These are phyloP conservation scores for Fistularia tabacaria DNA, from an alignment of 2,797 vertebrate species.

Conservation along the genomic window DNA sequence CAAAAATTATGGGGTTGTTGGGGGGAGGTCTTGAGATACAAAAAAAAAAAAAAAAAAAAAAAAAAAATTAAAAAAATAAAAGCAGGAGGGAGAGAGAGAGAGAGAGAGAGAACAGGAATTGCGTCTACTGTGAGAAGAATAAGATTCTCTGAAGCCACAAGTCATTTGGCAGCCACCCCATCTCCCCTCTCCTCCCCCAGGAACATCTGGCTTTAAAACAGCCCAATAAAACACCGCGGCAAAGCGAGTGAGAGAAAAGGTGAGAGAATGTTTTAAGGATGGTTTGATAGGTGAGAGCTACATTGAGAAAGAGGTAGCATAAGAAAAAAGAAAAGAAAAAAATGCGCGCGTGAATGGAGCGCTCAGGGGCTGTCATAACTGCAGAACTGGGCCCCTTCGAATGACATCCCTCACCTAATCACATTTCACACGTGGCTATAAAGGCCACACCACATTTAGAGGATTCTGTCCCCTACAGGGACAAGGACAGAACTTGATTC, in stretches of 20 bases:
- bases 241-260: slow-evolving; percentile 39
- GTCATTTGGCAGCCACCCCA: slow-evolving; percentile 23
- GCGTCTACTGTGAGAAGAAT: slow-evolving; percentile 22
- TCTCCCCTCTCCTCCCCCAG: background rate
- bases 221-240: slow-evolving; percentile 53
- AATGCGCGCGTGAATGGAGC: slow-evolving; percentile 21
- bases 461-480: slow-evolving; percentile 45
- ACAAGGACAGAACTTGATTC: slow-evolving; percentile 33
- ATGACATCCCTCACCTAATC: slow-evolving; percentile 63
- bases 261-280: slow-evolving; percentile 41
- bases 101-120: slow-evolving; percentile 9
- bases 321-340: slow-evolving; percentile 31
- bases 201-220: slow-evolving; percentile 62
- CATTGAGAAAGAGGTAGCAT: slow-evolving; percentile 27
- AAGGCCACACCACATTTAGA: slow-evolving; percentile 56
- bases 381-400: slow-evolving; percentile 57
- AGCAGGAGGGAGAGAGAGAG: background rate
- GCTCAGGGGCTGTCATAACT: slow-evolving; percentile 59
- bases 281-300: slow-evolving; percentile 35
- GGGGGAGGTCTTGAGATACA: too few relatives aligned
- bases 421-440: slow-evolving; percentile 62
- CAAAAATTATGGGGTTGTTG: too few relatives aligned
- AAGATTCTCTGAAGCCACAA: slow-evolving; percentile 30
- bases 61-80: background rate
- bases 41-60: too few relatives aligned